Base-by-base conservation (phyloP, 2,888 invertebrate species). In the Ophonus ardosiacus region DNA sequence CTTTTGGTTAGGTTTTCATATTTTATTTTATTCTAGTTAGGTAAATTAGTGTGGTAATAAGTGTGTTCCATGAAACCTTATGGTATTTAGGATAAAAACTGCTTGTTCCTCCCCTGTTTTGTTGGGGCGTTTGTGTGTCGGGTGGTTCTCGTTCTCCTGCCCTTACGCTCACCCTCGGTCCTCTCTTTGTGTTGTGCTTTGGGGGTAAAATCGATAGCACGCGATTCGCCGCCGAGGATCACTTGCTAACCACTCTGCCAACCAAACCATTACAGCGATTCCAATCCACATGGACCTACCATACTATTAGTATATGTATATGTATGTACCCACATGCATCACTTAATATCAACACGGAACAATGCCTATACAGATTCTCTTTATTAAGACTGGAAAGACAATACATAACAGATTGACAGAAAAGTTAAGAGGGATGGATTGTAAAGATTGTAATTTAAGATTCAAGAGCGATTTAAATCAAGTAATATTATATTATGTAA, bases 181-280 rank as follows among this genome's bases (percentile, higher is more conserved):
- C 57, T 78, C 78, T 78, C 78, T 78, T 78, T 78, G 78, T 78
- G 78, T 78, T 38, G 56, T 78, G 78, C 59, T 78, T 31, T 56
- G 78, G 56, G 78, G 78, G 57, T 78, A 78, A 78, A 78, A 78
- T 78, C 78, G 78, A 78, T 78, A 78, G 56, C 57, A 56, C 24
- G 43, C 78, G 78, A 78, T 78, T 78, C 78, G 59, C 56, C 43
- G 78, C 78, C 56, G 78, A 78, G 78, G 78, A 78, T 78, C 78
- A 78, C 59, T 78, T 78, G 31, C 78, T 56, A 78, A 78, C 31
- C 59, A 78, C 78, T 31, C 76, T 76, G 56, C 43, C 43, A 51
- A 51, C 43, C 43, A 51, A 56, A 56, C 31, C 31, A 31, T 31
- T 31, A 31, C 31, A 31, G 31, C 31, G 31, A 31, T 31, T 31